Base-by-base conservation (phyloP, 2,797 vertebrate species). In the Morus bassanus region DNA sequence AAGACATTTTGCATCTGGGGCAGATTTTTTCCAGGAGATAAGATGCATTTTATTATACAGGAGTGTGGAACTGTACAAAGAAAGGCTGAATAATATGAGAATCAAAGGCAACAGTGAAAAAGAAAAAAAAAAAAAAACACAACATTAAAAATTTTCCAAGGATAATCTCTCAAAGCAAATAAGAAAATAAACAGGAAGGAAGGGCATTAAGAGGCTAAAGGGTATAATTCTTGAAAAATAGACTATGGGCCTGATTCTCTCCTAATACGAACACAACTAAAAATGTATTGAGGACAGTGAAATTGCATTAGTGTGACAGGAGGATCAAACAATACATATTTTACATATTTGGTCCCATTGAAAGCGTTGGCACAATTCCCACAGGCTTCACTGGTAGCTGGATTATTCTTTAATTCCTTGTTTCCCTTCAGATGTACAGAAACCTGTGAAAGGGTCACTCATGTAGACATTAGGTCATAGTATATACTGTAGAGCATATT, bases 401-500 rank as follows among this genome's bases (percentile, higher is more conserved):
- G 95, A 96, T 97, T 96, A 93, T 81, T 86, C 88, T 69, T 86
- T 97, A 96, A 96, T 96, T 92, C 96, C 88, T 83, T 86, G 65
- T 91, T 96, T 96, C 89, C 93, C 94, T 96, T 96, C 93, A 96
- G 70, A 97, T 67, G 91, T 57, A 91, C 89, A 95, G 89, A 78
- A 93, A 93, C 70, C 86, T 91, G 91, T 89, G 79, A 95, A 95
- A 94, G 82, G 96, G 91, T 95, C 94, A 83, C 88, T 95, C 11
- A 6, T 90, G 89, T 41, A 96, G 95, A 95, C 96, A 80, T 90
- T 87, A 95, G 95, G 95, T 97, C 97, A 97, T 85, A 25, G 82
- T 65, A 61, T 70, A 68, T 23, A 73, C 82, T 95, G 83, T 79
- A 91, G 70, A 94, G 79, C 67, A 37, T 13, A 91, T 83, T 91